A percentile compares a stretch with the other conserved stretches of the same genome.
These are phyloP conservation scores for Neotoxoptera formosana DNA, from an alignment of 1,140 invertebrate genomes.

Conservation along the genomic window DNA sequence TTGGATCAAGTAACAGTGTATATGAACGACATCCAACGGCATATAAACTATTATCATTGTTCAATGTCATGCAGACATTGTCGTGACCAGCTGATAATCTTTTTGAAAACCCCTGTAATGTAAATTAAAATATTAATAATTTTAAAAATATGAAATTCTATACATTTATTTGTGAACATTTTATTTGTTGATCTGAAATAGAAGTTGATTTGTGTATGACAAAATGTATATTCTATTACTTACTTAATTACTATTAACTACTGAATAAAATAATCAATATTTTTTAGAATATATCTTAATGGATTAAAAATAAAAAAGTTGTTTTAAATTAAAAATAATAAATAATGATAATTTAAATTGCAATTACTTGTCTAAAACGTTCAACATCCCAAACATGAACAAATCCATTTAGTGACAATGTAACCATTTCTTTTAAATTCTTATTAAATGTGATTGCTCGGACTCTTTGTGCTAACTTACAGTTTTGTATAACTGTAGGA, in stretches of 20 bases:
- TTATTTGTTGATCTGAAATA: neutral
- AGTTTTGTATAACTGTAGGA: slow-evolving; percentile 79
- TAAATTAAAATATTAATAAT: slow-evolving; percentile 4
- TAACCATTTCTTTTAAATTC: slow-evolving; percentile 85
- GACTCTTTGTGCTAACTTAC: slow-evolving; percentile 78
- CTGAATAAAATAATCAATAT: neutral
- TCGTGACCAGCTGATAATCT: slow-evolving; percentile 89
- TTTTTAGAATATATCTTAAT: neutral
- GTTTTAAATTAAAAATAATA: neutral
- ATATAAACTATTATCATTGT: slow-evolving; percentile 82
- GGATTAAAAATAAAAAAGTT: neutral
- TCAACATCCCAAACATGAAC: slow-evolving; percentile 92
- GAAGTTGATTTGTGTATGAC: neutral
- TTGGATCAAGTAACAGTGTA: slow-evolving; percentile 86
- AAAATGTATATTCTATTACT: neutral
- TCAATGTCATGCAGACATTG: slow-evolving; percentile 89
- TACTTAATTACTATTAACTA: neutral
- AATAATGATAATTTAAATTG: neutral
- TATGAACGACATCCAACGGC: slow-evolving; percentile 94
- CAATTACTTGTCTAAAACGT: slow-evolving; percentile 75
- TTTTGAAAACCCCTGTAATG: slow-evolving; percentile 77
- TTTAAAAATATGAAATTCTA: slow-evolving; percentile 10
- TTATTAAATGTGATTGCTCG: slow-evolving; percentile 88
- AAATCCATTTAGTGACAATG: slow-evolving; percentile 88
- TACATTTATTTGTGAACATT: neutral